Evolutionary conservation across 2,888 invertebrate genomes (phyloP).

Genomic region (Hermodice carunculata): DNA sequence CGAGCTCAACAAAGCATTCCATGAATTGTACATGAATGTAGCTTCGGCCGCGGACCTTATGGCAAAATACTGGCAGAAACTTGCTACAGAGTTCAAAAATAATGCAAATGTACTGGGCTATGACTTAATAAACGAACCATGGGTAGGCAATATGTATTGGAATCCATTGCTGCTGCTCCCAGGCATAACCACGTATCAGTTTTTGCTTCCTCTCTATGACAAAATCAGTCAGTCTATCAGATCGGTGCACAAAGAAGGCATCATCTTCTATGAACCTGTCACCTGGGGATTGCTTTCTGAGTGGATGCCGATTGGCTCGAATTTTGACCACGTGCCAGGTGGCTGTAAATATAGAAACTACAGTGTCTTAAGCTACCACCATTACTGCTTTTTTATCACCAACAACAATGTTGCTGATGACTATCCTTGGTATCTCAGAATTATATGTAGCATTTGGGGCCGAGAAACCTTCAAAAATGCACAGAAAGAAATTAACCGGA

Average conservation of each 20-base stretch:
- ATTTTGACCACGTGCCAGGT: slow-evolving; percentile 51
- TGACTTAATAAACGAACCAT: slow-evolving; percentile 58
- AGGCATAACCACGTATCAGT: slow-evolving; percentile 47
- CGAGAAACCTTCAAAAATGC: slow-evolving; percentile 37
- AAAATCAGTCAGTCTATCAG: slow-evolving; percentile 41
- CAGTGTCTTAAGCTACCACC: slow-evolving; percentile 51
- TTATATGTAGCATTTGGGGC: slow-evolving; percentile 42
- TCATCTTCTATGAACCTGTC: slow-evolving; percentile 57
- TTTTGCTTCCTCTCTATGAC: slow-evolving; percentile 49
- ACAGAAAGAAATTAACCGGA: slow-evolving; percentile 31
- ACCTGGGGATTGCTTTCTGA: slow-evolving; percentile 51
- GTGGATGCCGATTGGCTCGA: slow-evolving; percentile 37
- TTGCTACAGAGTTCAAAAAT: slow-evolving; percentile 40
- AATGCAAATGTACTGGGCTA: slow-evolving; percentile 48
- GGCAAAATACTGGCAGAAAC: slow-evolving; percentile 46
- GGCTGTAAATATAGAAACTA: slow-evolving; percentile 34
- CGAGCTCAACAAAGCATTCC: slow-evolving; percentile 49
- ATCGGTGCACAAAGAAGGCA: slow-evolving; percentile 42
- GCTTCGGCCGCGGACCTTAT: slow-evolving; percentile 37
- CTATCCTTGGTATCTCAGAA: slow-evolving; percentile 31
- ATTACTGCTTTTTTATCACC: slow-evolving; percentile 49
- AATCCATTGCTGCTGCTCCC: slow-evolving; percentile 48
- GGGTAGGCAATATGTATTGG: slow-evolving; percentile 51
- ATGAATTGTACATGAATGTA: slow-evolving; percentile 49
- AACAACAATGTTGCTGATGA: slow-evolving; percentile 21